Base-by-base conservation (phyloP, 2,113 vertebrate genomes). In the Menidia beryllina region DNA sequence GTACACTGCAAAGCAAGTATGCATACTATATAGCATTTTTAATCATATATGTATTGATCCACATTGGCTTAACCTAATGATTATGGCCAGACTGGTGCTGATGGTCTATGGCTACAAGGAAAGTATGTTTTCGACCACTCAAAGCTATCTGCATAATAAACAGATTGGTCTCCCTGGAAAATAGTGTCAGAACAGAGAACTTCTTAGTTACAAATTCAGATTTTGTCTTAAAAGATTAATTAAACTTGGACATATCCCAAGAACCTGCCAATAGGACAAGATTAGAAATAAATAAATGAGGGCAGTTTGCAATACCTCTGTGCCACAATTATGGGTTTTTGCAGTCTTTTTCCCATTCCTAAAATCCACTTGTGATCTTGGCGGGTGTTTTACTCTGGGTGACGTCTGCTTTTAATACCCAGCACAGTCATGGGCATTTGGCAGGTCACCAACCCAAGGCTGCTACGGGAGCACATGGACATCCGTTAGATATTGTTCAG, bases 11-110 rank as follows among this genome's bases (percentile, higher is more conserved):
- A 69, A 64, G 54, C 36, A 56, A 64, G 70, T 47, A 66, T 59
- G 34, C 45, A 81, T 83, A 72, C 68, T 61, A 68, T 62, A 61
- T 55, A 69, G 62, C 67, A 77, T 83, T 8, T 83, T 77, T 64
- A 86, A 79, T 75, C 68, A 60, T 19, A 72, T 62, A 60, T 69
- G 14, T 77, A 85, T 86, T 66, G 83, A 90, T 79, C 76, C 74
- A 36, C 52, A 69, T 69, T 59, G 82, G 57, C 60, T 82, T 75
- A 74, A 68, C 72, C 61, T 81, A 53, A 77, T 72, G 63, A 69
- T 48, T 66, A 68, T 62, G 66, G 69, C 30, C 68, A 60, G 49
- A 43, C 26, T 23, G 50, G 39, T 38, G 57, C 69, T 77, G 26
- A 45, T 52, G 39, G 47, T 27, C 47, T 45, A 50, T 60, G 63